These are phyloP conservation scores for Bombus vancouverensis DNA, from an alignment of 1,140 invertebrate genomes.

Conservation along the genomic window DNA sequence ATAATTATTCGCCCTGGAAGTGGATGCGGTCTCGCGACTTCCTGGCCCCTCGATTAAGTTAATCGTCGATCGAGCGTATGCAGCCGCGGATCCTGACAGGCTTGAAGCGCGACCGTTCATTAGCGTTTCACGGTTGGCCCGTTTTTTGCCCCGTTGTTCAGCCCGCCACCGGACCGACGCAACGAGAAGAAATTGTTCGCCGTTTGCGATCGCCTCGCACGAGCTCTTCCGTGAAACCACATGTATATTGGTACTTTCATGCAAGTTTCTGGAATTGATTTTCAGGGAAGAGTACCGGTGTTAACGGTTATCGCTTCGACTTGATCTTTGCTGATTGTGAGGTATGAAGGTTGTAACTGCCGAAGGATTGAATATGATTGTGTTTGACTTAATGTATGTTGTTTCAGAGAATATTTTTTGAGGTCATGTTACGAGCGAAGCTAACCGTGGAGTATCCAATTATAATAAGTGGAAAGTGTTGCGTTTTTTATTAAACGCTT, in stretches of 20 bases:
- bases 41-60: constrained; percentile 11
- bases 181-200: not conserved
- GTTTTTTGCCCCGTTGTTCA: constrained; percentile 17
- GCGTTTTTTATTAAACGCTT: not conserved
- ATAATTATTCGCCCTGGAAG: constrained; percentile 23
- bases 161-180: too few relatives aligned
- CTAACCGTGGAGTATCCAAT: not conserved
- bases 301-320: not conserved
- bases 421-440: not conserved
- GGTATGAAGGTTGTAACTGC: not conserved
- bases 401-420: not conserved
- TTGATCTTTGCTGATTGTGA: not conserved
- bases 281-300: not conserved
- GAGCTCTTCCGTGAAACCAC: not conserved
- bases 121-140: constrained; percentile 25
- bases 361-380: not conserved
- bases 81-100: not conserved
- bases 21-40: constrained; percentile 2
- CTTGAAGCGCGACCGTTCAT: constrained; percentile 23
- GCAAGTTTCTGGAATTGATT: constrained; percentile 11
- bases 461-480: not conserved
- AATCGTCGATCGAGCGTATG: constrained; percentile 21
- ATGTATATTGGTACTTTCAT: not conserved
- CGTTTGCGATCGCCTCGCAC: not conserved
- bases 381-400: not conserved